phyloP scores from a whole-genome alignment of 2,888 invertebrate species.

The Tenthredo livida region DNA sequence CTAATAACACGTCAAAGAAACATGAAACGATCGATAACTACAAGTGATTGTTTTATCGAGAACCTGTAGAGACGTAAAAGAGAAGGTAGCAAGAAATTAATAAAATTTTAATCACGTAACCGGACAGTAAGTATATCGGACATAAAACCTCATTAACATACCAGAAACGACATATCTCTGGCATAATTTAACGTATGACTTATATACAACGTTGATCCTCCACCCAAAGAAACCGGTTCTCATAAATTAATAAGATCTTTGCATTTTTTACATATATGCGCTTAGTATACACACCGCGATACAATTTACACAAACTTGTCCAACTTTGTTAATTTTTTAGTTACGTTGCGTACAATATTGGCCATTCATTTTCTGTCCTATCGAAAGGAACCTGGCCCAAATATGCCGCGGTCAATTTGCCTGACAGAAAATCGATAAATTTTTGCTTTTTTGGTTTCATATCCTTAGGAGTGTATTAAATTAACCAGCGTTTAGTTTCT shows the following conservation, averaged over 20 bases:
- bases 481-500: constrained; percentile 29
- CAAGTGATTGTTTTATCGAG: constrained; percentile 46
- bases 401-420: not conserved
- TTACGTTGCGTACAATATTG: not conserved
- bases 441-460: not conserved
- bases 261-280: not conserved
- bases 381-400: not conserved
- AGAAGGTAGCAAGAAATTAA: constrained; percentile 41
- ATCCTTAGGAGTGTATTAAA: not conserved
- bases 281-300: not conserved
- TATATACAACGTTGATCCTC: constrained; percentile 62
- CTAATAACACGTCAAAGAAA: constrained; percentile 42
- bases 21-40: constrained; percentile 20
- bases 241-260: constrained; percentile 42
- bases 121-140: constrained; percentile 50
- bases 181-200: constrained; percentile 69
- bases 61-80: constrained; percentile 24
- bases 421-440: not conserved
- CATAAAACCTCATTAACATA: constrained; percentile 66
- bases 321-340: not conserved
- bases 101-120: constrained; percentile 46
- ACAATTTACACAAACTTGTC: not conserved
- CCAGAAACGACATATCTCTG: constrained; percentile 62
- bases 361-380: constrained; percentile 25
- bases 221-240: constrained; percentile 35